A percentile compares a stretch with the other conserved stretches of the same genome.
phyloP scores from a whole-genome alignment of 1,140 invertebrate species.

The Sitobion miscanthi region DNA sequence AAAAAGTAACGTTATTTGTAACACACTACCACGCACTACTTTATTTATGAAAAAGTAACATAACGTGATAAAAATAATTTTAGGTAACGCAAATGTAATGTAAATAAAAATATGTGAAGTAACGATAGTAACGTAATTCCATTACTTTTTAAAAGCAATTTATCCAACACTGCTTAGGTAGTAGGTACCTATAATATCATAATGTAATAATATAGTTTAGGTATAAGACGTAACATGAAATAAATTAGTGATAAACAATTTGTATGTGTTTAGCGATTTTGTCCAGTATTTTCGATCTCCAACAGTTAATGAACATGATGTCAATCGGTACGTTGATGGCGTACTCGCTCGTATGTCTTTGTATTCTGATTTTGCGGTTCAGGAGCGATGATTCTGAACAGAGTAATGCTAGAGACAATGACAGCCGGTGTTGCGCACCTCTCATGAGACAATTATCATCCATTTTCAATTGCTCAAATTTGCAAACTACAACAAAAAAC shows the following conservation, averaged over 20 bases:
- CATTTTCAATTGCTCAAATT: not conserved
- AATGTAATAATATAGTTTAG: not conserved
- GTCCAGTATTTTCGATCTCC: conserved; percentile 84
- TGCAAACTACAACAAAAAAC: not conserved
- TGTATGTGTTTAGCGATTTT: conserved; percentile 69
- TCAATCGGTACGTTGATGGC: conserved; percentile 92
- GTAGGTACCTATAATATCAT: not conserved
- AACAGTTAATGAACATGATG: conserved; percentile 94
- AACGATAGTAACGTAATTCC: no score
- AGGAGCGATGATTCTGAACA: not conserved
- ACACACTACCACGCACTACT: no score
- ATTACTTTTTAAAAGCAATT: no score
- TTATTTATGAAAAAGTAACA: no score
- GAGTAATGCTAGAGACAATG: not conserved
- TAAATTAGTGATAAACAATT: not conserved
- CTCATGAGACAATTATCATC: not conserved
- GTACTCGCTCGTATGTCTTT: conserved; percentile 88
- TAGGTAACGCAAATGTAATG: no score
- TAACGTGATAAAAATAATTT: no score
- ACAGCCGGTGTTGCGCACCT: not conserved
- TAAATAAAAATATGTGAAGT: no score
- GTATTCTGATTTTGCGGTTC: conserved; percentile 82
- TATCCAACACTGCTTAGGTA: no score
- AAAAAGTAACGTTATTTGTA: no score
- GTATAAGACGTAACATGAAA: not conserved